A percentile compares a stretch with the other conserved stretches of the same genome.
phyloP scores from a whole-genome alignment of 2,113 vertebrate species.

The Campylorhamphus procurvoides region DNA sequence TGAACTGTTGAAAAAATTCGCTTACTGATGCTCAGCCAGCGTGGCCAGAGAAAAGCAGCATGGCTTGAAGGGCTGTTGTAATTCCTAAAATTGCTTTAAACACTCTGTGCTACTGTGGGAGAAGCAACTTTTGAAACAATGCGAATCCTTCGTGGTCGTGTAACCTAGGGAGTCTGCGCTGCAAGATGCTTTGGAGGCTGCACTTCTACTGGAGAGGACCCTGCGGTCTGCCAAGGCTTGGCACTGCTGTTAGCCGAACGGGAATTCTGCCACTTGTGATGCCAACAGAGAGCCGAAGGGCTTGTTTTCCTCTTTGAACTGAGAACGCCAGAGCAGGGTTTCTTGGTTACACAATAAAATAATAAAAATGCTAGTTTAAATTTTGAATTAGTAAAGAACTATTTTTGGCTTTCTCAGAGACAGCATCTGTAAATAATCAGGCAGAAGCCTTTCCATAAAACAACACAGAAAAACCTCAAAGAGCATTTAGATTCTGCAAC shows the following conservation, averaged over 20 bases:
- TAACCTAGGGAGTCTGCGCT: not conserved
- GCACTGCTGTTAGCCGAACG: not conserved
- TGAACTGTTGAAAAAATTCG: slow-evolving; percentile 21
- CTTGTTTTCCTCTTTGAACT: slow-evolving; percentile 18
- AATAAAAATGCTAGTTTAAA: slow-evolving; percentile 63
- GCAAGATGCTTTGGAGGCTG: not conserved
- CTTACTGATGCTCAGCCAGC: not conserved
- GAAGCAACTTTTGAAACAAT: slow-evolving; percentile 7
- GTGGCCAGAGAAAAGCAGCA: not conserved
- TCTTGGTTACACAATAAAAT: slow-evolving; percentile 65
- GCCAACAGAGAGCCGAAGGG: not conserved
- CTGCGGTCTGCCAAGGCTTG: not conserved
- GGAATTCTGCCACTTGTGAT: not conserved
- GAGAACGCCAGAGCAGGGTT: slow-evolving; percentile 8
- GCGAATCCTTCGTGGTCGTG: not conserved
- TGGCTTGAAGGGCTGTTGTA: not conserved
- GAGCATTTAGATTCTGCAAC: slow-evolving; percentile 83
- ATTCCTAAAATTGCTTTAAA: slow-evolving; percentile 34
- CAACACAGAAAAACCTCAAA: slow-evolving; percentile 85
- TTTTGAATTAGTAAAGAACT: slow-evolving; percentile 70
- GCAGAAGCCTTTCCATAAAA: slow-evolving; percentile 85
- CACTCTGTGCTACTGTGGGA: not conserved
- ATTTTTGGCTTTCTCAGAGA: slow-evolving; percentile 80
- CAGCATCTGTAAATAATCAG: slow-evolving; percentile 86
- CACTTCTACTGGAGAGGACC: not conserved